Evolutionary conservation across 2,113 vertebrate species (phyloP), one percentile per base, ranked within the genome.

Genomic region (Eulemur rufifrons): DNA sequence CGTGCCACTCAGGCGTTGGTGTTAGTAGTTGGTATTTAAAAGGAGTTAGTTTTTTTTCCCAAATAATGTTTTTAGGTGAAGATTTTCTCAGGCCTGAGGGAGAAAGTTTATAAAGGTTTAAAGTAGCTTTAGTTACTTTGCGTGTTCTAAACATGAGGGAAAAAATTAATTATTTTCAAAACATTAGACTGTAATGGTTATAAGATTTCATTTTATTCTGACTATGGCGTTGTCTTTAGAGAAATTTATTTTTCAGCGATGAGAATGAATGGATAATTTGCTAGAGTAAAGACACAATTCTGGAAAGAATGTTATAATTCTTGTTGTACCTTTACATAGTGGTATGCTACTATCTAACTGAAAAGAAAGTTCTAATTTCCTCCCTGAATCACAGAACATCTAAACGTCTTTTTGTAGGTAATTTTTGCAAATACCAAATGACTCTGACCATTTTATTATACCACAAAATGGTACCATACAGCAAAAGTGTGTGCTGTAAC

Each of bases 401-500:
- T 11, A 56, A 91, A 84, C 27, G 64, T 91, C n/a, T 25, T 97
- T 29, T 78, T 95, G 84, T 47, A 68, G 1, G 27, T 95, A 96
- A 84, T 32, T 92, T 97, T 98, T 86, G 27, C 8, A 96, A 97
- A 93, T 94, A 78, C 27, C 68, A 89, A 92, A 39, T 86, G 87
- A 23, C 8, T 91, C 66, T 97, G 21, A 71, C 39, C 50, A 96
- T 76, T 97, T 94, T 92, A 89, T 93, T 97, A 27, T 73, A 81
- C 90, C 64, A 94, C 39, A 6, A 27, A 27, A 39, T 73, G 21
- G 69, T 73, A 8, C 39, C 39, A 73, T 73, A 45, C 23, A 42
- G 69, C 23, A 12, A 45, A 14, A 73, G 39, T 42, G 13, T 73
- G 54, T 56, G 54, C 54, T 56, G 39, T 85, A 96, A 82, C 29